Evolutionary conservation across 2,113 vertebrate genomes (phyloP).

Genomic region (Hemicordylus capensis): DNA sequence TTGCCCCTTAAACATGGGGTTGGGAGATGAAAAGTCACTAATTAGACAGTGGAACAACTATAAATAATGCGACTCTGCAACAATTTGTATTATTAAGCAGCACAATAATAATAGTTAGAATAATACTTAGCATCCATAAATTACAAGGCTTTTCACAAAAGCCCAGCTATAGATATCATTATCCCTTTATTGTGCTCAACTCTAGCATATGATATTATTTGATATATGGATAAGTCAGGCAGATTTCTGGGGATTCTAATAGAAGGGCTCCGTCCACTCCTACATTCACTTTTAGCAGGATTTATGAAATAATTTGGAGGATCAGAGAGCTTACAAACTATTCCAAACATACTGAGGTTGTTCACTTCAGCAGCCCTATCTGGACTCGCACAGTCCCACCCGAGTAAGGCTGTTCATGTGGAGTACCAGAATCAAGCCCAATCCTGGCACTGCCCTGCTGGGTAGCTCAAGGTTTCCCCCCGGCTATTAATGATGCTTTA

Average conservation of each 20-base stretch:
- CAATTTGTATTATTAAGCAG: slow-evolving; percentile 17
- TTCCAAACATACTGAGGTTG: not conserved
- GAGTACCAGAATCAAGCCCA: no score
- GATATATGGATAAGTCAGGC: not conserved
- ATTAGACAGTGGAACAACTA: not conserved
- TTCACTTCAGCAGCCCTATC: no score
- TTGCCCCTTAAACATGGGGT: not conserved
- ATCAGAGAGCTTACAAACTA: not conserved
- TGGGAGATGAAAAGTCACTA: slow-evolving; percentile 15
- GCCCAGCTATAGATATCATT: not conserved
- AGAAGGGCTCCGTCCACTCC: not conserved
- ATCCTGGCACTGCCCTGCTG: no score
- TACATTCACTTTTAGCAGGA: not conserved
- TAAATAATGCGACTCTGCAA: slow-evolving; percentile 2
- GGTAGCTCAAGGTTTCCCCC: no score
- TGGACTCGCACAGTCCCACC: no score
- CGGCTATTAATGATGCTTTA: no score
- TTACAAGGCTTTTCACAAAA: slow-evolving; percentile 14
- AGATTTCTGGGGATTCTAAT: not conserved
- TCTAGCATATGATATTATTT: not conserved
- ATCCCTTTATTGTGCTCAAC: not conserved
- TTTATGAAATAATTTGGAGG: not conserved
- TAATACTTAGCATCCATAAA: not conserved
- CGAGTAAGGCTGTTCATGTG: no score
- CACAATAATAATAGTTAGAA: slow-evolving; percentile 25